Base-by-base conservation (phyloP, 2,888 invertebrate genomes). In the Neocrepidodera transversa region DNA sequence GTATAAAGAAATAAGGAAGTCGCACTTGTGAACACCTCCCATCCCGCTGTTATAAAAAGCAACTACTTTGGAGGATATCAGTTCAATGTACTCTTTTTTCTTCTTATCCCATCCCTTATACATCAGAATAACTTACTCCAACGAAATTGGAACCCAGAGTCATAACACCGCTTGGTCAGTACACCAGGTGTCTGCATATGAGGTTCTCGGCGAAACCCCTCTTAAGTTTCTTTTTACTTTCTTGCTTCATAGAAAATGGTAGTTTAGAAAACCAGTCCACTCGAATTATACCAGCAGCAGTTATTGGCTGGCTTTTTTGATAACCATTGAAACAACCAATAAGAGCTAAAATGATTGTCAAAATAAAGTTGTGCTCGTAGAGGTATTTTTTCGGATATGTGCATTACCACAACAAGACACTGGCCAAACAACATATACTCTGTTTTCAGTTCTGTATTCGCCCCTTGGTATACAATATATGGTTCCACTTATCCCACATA, bases 21-120 rank as follows among this genome's bases (percentile, higher is more conserved):
- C n/a, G n/a, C n/a, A n/a, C n/a, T n/a, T 52, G 48, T 69, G 67
- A n/a, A 68, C 69, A n/a, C 66, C 68, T 17, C 68, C 69, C 68
- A 68, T 70, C 11, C 54, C 61, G 32, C 53, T 49, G 38, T 69
- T 70, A 28, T 65, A 45, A 11, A 42, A 5, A 45, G n/a, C n/a
- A n/a, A n/a, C n/a, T n/a, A n/a, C n/a, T n/a, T n/a, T n/a, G n/a
- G n/a, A n/a, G n/a, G n/a, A 54, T 40, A 11, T n/a, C 28, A 73
- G 56, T 30, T 64, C 40, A 16, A 68, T 60, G 51, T 66, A 66
- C 40, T 58, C 55, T 20, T 66, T 64, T 20, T 47, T 7, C 20
- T 42, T 32, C 10, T 53, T 53, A 38, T 50, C 35, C 53, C 65
- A 70, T 26, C 68, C 64, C 11, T 28, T 20, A 53, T 10, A n/a